These are phyloP conservation scores for Vanacampus margaritifer DNA, from an alignment of 2,113 vertebrate genomes.

Conservation along the genomic window DNA sequence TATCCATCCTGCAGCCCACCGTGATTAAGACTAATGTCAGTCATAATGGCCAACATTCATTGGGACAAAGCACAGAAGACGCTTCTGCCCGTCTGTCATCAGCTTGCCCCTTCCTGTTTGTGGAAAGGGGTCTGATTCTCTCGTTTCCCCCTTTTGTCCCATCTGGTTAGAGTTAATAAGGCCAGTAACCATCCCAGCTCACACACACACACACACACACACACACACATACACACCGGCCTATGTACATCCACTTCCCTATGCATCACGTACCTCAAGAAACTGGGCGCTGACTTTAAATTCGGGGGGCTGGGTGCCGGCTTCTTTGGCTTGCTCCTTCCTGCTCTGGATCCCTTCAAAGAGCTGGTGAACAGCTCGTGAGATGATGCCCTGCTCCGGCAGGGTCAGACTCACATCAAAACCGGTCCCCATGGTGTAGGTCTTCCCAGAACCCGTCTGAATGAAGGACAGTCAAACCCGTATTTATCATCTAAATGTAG, in stretches of 20 bases:
- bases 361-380: slow-evolving; percentile 86
- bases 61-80: slow-evolving; percentile 47
- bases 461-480: not conserved
- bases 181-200: slow-evolving; percentile 6
- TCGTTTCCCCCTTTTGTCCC: slow-evolving; percentile 26
- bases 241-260: not conserved
- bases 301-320: slow-evolving; percentile 74
- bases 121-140: slow-evolving; percentile 28
- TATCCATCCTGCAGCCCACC: slow-evolving; percentile 21
- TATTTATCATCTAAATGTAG: not conserved
- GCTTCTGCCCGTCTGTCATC: slow-evolving; percentile 58
- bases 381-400: slow-evolving; percentile 90
- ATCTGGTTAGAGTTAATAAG: slow-evolving; percentile 51
- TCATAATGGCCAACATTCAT: slow-evolving; percentile 58
- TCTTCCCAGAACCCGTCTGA: slow-evolving; percentile 94
- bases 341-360: slow-evolving; percentile 85
- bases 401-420: slow-evolving; percentile 78
- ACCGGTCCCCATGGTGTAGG: slow-evolving; percentile 94
- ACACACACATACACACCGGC: not conserved
- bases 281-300: slow-evolving; percentile 99
- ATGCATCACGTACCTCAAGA: slow-evolving; percentile 79
- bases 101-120: slow-evolving; percentile 55
- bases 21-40: slow-evolving; percentile 56
- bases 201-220: not conserved
- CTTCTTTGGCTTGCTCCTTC: slow-evolving; percentile 68